Evolutionary conservation across 2,888 invertebrate species (phyloP).

Genomic region (Pristionchus maxplancki): DNA sequence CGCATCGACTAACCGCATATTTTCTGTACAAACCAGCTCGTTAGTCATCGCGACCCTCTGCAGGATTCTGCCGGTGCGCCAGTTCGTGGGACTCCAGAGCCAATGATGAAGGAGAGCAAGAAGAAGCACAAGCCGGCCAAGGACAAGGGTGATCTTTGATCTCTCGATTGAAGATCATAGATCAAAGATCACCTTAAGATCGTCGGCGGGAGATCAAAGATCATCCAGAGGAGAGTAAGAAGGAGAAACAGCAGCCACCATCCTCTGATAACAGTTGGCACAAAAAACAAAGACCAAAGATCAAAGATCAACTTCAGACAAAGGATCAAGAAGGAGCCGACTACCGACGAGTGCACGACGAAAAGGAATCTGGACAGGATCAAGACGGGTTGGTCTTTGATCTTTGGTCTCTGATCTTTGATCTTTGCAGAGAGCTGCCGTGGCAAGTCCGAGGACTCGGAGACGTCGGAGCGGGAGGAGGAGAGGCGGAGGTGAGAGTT

Average conservation of each 20-base stretch:
- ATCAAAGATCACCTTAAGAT: not conserved
- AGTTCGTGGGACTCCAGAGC: not conserved
- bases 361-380: not conserved
- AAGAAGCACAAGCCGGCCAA: not conserved
- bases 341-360: not conserved
- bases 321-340: not conserved
- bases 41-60: not conserved
- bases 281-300: not conserved
- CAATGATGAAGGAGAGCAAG: not conserved
- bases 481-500: not conserved
- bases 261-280: not conserved
- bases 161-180: not conserved
- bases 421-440: no score
- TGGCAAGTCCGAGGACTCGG: no score
- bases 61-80: slow-evolving; percentile 3
- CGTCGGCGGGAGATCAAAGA: not conserved
- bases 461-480: not conserved
- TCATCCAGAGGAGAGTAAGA: slow-evolving; percentile 51
- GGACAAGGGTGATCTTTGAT: not conserved
- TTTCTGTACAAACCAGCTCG: not conserved
- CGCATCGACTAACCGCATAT: not conserved
- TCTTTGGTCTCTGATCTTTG: not conserved
- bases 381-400: slow-evolving; percentile 1
- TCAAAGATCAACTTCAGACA: no score
- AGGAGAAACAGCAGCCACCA: no score